Evolutionary conservation across 2,888 invertebrate species (phyloP).

Genomic region (Chirona hameri): DNA sequence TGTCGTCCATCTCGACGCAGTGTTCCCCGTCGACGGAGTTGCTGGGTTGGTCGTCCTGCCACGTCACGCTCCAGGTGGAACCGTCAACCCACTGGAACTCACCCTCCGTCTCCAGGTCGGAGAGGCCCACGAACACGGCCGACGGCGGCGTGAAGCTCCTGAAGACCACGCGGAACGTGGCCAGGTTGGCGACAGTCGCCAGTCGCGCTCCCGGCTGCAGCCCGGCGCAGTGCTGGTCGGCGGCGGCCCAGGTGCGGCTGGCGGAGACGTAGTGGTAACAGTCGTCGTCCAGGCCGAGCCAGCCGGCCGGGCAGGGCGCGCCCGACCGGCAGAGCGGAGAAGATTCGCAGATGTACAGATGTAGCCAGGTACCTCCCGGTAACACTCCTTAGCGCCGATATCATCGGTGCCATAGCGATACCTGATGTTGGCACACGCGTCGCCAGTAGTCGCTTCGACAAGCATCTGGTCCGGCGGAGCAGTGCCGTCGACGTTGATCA

Average conservation of each 20-base stretch:
- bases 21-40: neutral
- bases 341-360: neutral
- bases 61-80: neutral
- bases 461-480: neutral
- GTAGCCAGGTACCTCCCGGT: neutral
- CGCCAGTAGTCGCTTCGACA: neutral
- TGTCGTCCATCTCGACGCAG: neutral
- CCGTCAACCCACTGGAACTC: neutral
- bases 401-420: neutral
- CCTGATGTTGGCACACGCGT: neutral
- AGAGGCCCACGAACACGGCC: neutral
- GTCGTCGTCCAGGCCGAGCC: neutral
- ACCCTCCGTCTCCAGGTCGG: neutral
- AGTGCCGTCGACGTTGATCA: neutral
- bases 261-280: neutral
- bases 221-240: neutral
- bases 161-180: neutral
- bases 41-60: neutral
- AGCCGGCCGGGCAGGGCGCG: neutral
- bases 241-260: neutral
- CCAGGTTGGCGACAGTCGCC: neutral
- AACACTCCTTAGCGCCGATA: neutral
- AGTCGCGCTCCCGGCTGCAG: neutral
- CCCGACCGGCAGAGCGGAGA: neutral
- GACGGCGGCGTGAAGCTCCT: neutral